These are phyloP conservation scores for Polymixis lichenea DNA, from an alignment of 2,888 invertebrate species.

Conservation along the genomic window DNA sequence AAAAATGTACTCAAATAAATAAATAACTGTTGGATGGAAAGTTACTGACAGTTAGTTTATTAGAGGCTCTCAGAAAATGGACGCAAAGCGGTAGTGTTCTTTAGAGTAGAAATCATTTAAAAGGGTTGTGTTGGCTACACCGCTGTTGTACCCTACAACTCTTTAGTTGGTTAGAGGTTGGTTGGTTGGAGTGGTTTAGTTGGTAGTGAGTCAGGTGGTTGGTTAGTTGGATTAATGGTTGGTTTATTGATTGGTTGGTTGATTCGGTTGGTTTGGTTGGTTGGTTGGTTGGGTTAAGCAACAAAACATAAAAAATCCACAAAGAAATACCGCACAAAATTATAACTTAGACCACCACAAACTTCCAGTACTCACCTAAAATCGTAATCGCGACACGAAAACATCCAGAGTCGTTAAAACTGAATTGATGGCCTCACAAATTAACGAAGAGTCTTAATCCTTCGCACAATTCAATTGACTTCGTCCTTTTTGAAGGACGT, in stretches of 20 bases:
- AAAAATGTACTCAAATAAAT: background rate
- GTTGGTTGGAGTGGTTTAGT: background rate
- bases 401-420: conserved; percentile 83
- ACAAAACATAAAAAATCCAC: background rate
- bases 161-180: background rate
- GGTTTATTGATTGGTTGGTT: background rate
- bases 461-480: conserved; percentile 54
- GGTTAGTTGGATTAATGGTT: background rate
- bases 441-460: conserved; percentile 74
- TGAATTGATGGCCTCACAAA: conserved; percentile 82
- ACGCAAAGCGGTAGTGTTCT: background rate
- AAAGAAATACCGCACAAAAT: conserved; percentile 13
- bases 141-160: background rate
- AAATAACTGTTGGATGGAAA: background rate
- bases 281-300: too few species aligned
- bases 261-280: background rate
- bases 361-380: conserved; percentile 63
- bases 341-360: conserved; percentile 61
- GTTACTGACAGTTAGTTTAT: background rate
- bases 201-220: too few species aligned
- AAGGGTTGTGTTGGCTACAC: background rate
- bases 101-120: background rate
- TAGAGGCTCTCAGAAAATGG: background rate
- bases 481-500: conserved; percentile 48
- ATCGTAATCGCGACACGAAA: conserved; percentile 79